These are phyloP conservation scores for Guaruba guarouba DNA, from an alignment of 2,113 vertebrate species.

Conservation along the genomic window DNA sequence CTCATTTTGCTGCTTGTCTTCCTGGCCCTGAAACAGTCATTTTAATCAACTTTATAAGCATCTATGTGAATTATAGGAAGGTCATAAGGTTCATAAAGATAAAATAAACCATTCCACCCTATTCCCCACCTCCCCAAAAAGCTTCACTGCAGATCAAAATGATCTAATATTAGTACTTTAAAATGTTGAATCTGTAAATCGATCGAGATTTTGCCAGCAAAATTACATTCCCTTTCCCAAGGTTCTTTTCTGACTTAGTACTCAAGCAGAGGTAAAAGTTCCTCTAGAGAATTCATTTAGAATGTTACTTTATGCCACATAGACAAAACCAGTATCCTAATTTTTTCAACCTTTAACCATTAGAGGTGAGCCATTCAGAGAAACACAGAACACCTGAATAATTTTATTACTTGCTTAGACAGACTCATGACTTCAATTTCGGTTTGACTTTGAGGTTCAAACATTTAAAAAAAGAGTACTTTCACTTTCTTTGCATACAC, in stretches of 20 bases:
- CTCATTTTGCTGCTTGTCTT: neutral
- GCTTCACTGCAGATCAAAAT: neutral
- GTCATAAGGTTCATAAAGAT: neutral
- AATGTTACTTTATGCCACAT: neutral
- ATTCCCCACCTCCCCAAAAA: neutral
- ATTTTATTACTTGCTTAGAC: neutral
- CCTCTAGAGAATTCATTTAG: neutral
- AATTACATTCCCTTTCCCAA: neutral
- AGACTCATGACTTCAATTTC: neutral
- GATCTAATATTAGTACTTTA: neutral
- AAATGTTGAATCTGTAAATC: neutral
- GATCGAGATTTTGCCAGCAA: neutral
- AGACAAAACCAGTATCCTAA: neutral
- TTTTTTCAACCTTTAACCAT: neutral
- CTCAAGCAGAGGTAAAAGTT: neutral
- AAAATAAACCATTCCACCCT: neutral
- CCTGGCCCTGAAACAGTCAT: neutral
- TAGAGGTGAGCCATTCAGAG: neutral
- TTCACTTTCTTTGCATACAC: neutral
- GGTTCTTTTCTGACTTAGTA: neutral
- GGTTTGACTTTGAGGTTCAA: neutral
- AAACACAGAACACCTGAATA: neutral
- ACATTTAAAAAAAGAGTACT: neutral
- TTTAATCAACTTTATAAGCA: neutral
- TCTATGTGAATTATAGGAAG: neutral